Evolutionary conservation across 1,140 invertebrate species (phyloP), one percentile per base, ranked within the genome.

Genomic region (Philotrypesis tridentata): DNA sequence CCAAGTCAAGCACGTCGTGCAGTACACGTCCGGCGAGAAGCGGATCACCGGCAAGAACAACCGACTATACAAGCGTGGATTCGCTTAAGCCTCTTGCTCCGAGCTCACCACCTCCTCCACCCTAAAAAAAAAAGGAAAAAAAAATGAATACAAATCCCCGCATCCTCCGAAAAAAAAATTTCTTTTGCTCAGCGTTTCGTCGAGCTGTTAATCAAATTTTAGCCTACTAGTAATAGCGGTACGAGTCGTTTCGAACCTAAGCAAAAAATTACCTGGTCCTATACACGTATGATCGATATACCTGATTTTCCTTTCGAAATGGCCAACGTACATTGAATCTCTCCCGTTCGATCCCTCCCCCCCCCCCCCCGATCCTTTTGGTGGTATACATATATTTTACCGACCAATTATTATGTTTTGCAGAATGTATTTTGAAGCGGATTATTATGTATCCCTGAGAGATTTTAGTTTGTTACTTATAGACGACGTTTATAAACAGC

Each of bases 11-110:
- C 90, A 92, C 9, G 88, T 94, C 23, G 93, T 96, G 5, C 94
- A 96, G 86, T 95, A 96, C 84, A 96, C 96, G 6, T 95, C 95
- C 67, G 95, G 95, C 5, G 96, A 96, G 85, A 96, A 96, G 86
- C 92, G 95, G 75, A 94, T 96, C 83, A 96, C 95, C 6, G 94
- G 93, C 48, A 89, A 91, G n/a, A 89, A 89, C 8, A 91, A 91
- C 81, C 88, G 90, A 33, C 79, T 91, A 7, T 91, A 88, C 76
- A 92, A 92, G 76, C 86, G 90, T 48, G 82, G 60, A n/a, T 74
- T 78, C 48, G 17, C 40, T 60, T 79, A 83, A 79, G 31, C 68
- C 7, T n/a, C 25, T 74, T 48, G 5, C 37, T 21, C 23, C 33
- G 0, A 29, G 33, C 12, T 81, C 17, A 11, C 71, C 40, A 23